Evolutionary conservation across 1,140 invertebrate genomes (phyloP).

Genomic region (Neotoxoptera formosana): DNA sequence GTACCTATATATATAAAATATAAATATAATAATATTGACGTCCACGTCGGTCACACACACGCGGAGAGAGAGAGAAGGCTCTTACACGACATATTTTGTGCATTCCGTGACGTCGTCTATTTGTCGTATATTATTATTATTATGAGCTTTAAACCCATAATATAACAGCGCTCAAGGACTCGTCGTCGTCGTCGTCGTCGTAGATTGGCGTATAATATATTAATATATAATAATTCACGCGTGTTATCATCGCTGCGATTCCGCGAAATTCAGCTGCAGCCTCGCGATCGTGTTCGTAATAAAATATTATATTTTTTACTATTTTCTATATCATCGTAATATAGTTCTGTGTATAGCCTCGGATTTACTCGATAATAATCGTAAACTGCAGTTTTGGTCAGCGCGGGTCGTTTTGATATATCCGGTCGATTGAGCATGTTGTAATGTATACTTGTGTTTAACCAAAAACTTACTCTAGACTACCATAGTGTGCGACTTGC

Average conservation of each 20-base stretch:
- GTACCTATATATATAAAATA: neutral
- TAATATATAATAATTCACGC: neutral
- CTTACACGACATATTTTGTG: neutral
- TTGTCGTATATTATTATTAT: neutral
- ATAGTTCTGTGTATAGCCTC: neutral
- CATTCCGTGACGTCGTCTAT: neutral
- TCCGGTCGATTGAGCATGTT: too few relatives aligned
- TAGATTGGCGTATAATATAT: neutral
- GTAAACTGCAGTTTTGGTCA: too few relatives aligned
- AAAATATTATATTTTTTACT: neutral
- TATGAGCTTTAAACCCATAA: neutral
- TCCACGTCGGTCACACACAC: neutral
- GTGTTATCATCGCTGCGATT: neutral
- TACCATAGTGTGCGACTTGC: neutral
- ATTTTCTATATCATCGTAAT: neutral
- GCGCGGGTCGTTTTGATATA: too few relatives aligned
- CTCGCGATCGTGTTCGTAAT: neutral
- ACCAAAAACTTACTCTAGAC: too few relatives aligned
- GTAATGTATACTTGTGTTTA: too few relatives aligned
- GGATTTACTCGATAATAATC: neutral
- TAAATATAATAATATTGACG: neutral
- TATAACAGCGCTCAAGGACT: neutral
- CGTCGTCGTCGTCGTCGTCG: too few relatives aligned
- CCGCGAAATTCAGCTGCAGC: neutral
- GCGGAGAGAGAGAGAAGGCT: neutral